Evolutionary conservation across 1,140 invertebrate species (phyloP), one percentile per base, ranked within the genome.

Genomic region (Trichonephila clavipes): DNA sequence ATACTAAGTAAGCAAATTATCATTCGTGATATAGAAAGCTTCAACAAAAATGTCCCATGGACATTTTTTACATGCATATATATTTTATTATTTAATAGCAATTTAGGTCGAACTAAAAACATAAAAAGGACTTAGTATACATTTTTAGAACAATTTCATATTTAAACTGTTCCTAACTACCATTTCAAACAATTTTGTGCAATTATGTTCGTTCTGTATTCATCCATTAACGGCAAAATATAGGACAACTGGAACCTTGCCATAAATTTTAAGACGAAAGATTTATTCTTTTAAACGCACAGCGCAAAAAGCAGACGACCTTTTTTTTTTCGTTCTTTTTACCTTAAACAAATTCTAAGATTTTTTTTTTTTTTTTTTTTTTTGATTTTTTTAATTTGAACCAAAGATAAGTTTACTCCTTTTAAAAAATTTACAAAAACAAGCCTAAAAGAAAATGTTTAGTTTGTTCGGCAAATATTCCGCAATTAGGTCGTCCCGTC

Each of bases 401-500:
- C n/a, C 28, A 34, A 19, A 83, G 51, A 83, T 44, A 58, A n/a
- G 44, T 51, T 24, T 24, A 51, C 18, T 61, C 24, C 58, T 85
- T 58, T 24, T 59, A 85, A 85, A 59, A n/a, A 21, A 58, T 69
- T n/a, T 24, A 69, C 64, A 69, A 58, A 85, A 85, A 58, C 40
- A 83, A 51, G 58, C 18, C n/a, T 72, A 72, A 77, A 77, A 18
- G 18, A 77, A 28, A 77, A 28, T 40, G 34, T 34, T 77, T 34
- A 77, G 69, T 77, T 77, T 77, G 85, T 61, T 34, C 24, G n/a
- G 64, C n/a, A 69, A 69, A 69, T 69, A 24, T 69, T 7, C 28
- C 4, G 12, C 69, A 90, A 81, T 90, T 59, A 81, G 88, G 88
- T 90, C 69, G 72, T 61, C n/a, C 16, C 69, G 51, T 90, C 81